Evolutionary conservation across 2,797 vertebrate species (phyloP).

Genomic region (Chelonia mydas): DNA sequence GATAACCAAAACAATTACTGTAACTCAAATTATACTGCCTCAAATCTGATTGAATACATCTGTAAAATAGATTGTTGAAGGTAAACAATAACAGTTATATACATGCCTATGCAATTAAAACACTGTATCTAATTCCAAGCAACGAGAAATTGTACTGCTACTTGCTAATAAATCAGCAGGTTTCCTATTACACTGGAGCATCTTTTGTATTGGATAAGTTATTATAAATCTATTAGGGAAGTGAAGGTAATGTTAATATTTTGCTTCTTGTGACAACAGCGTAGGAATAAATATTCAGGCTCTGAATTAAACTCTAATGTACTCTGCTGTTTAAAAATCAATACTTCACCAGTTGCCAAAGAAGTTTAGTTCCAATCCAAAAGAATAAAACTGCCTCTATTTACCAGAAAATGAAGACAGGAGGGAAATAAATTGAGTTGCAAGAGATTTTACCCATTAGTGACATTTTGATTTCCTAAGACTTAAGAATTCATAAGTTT

Average conservation of each 20-base stretch:
- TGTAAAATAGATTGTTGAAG: not conserved
- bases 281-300: constrained; percentile 1
- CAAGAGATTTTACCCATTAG: not conserved
- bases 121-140: not conserved
- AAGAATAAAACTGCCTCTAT: not conserved
- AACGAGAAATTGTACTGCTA: not conserved
- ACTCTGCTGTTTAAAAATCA: constrained; percentile 24
- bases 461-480: not conserved
- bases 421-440: not conserved
- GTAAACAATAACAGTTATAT: not conserved
- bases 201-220: not conserved
- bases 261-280: constrained; percentile 43
- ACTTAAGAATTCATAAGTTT: not conserved
- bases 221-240: not conserved
- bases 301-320: constrained; percentile 8
- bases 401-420: not conserved
- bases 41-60: not conserved
- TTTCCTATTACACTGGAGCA: not conserved
- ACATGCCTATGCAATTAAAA: not conserved
- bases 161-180: not conserved
- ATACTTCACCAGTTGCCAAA: not conserved
- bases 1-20: not conserved
- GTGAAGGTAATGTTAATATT: not conserved
- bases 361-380: constrained; percentile 21
- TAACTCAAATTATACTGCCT: not conserved